phyloP scores from a whole-genome alignment of 1,140 invertebrate species.

The Drosophila nigromelanica region DNA sequence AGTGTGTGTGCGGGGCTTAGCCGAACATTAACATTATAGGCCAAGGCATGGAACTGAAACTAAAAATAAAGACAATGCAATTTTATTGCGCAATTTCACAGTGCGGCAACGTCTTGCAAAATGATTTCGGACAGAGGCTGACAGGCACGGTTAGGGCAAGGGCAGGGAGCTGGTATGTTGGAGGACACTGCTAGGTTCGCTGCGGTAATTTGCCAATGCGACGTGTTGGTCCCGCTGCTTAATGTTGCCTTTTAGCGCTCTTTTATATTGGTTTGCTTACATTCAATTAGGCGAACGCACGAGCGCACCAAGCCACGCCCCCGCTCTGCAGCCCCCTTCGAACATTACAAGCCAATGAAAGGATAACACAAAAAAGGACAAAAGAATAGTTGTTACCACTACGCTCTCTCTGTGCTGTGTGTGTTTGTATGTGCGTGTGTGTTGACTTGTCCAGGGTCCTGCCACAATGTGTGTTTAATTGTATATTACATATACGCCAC shows the following conservation, averaged over 20 bases:
- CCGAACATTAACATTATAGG: slow-evolving; percentile 66
- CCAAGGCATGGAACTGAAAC: slow-evolving; percentile 59
- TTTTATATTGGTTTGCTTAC: slow-evolving; percentile 65
- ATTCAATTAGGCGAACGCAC: slow-evolving; percentile 73
- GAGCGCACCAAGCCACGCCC: slow-evolving; percentile 25
- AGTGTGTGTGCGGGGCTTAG: slow-evolving; percentile 32
- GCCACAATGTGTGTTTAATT: slow-evolving; percentile 64
- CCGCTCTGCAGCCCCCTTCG: not conserved
- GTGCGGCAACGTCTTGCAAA: slow-evolving; percentile 33
- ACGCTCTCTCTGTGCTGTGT: not conserved
- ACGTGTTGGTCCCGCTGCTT: slow-evolving; percentile 44
- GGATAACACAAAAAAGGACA: slow-evolving; percentile 33
- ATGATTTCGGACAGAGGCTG: slow-evolving; percentile 43
- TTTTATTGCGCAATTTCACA: slow-evolving; percentile 74
- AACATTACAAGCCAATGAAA: slow-evolving; percentile 40
- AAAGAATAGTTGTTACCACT: slow-evolving; percentile 8
- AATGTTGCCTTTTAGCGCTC: slow-evolving; percentile 52
- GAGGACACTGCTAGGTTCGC: slow-evolving; percentile 9
- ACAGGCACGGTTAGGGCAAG: no score
- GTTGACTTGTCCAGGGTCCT: slow-evolving; percentile 15
- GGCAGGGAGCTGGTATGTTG: not conserved
- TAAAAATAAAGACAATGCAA: slow-evolving; percentile 69
- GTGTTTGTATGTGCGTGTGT: not conserved
- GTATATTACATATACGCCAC: slow-evolving; percentile 75
- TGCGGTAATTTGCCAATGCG: slow-evolving; percentile 45